Evolutionary conservation across 2,888 invertebrate species (phyloP).

Genomic region (Cheilosia impressa): DNA sequence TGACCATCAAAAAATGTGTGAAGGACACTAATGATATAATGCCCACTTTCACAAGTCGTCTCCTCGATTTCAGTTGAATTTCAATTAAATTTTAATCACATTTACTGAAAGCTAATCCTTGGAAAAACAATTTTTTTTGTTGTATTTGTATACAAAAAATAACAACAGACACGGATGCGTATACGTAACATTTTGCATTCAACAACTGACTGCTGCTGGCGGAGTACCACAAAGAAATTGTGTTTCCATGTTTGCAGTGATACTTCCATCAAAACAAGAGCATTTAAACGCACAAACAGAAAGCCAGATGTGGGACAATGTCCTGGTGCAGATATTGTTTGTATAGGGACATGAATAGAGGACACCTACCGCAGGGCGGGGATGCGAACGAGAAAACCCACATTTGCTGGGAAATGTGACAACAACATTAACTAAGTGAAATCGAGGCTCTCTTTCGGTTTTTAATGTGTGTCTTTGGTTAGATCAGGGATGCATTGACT

Average conservation of each 20-base stretch:
- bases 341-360: background rate
- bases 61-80: background rate
- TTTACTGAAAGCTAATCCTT: too few species aligned
- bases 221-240: constrained; percentile 41
- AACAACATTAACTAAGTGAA: constrained; percentile 8
- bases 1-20: background rate
- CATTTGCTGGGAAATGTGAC: background rate
- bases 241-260: constrained; percentile 45
- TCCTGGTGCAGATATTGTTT: constrained; percentile 1
- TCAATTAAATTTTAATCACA: background rate
- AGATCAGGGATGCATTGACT: background rate
- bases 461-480: constrained; percentile 6
- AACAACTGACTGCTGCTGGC: constrained; percentile 6
- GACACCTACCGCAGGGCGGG: background rate
- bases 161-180: constrained; percentile 12
- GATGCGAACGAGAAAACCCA: background rate
- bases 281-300: background rate
- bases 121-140: too few species aligned
- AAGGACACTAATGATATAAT: too few species aligned
- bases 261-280: constrained; percentile 51
- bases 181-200: constrained; percentile 25
- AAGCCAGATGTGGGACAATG: constrained; percentile 12
- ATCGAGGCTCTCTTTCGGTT: background rate
- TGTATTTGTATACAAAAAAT: too few species aligned
- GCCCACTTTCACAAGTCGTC: background rate